Evolutionary conservation across 2,888 invertebrate genomes (phyloP).

Genomic region (Drosophila niveifrons): DNA sequence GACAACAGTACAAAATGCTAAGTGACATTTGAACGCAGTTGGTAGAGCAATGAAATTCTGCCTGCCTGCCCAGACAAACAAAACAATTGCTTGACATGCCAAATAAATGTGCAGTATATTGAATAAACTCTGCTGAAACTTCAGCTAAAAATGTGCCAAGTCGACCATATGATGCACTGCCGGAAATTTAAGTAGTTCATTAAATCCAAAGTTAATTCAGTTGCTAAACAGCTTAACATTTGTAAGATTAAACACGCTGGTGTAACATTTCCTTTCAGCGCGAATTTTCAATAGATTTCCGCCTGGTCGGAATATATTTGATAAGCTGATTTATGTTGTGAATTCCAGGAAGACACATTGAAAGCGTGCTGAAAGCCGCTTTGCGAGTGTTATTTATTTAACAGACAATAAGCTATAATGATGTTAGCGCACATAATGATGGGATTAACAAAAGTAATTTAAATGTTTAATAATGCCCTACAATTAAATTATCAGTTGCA

Average conservation of each 20-base stretch:
- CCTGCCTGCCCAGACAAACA: slow-evolving; percentile 14
- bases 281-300: background rate
- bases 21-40: slow-evolving; percentile 20
- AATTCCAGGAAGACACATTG: background rate
- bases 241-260: background rate
- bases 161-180: slow-evolving; percentile 10
- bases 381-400: background rate
- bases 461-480: background rate
- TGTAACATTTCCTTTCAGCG: background rate
- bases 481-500: too few relatives aligned
- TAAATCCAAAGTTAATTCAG: too few relatives aligned
- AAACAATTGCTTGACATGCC: slow-evolving; percentile 33
- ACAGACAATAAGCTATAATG: background rate
- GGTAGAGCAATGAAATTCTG: slow-evolving; percentile 21
- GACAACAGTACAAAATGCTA: slow-evolving; percentile 16
- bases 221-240: background rate
- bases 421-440: background rate
- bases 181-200: background rate
- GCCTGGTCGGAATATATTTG: background rate
- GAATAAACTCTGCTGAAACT: slow-evolving; percentile 19
- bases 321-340: background rate
- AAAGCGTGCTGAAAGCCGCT: background rate
- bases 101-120: slow-evolving; percentile 28
- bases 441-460: background rate
- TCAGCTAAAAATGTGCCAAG: background rate